phyloP scores from a whole-genome alignment of 2,113 vertebrate species.

The Pholis gunnellus region DNA sequence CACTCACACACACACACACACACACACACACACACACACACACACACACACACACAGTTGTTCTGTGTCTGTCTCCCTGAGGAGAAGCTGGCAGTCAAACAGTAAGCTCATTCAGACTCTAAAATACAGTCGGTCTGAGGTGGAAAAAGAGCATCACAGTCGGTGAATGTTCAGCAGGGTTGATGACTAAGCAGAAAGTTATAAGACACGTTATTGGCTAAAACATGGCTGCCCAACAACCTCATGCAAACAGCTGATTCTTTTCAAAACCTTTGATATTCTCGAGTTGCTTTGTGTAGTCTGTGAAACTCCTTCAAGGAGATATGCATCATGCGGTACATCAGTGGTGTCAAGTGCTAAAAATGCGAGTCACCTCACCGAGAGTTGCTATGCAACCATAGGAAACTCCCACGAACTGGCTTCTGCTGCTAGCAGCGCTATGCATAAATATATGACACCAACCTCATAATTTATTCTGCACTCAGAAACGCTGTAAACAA shows the following conservation, averaged over 20 bases:
- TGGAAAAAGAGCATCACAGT: slow-evolving; percentile 78
- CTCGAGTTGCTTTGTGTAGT: background rate
- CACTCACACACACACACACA: slow-evolving; percentile 3
- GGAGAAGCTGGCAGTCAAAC: slow-evolving; percentile 75
- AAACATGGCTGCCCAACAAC: slow-evolving; percentile 32
- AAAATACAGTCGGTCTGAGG: slow-evolving; percentile 65
- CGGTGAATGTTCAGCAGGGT: slow-evolving; percentile 62
- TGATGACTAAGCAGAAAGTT: slow-evolving; percentile 64
- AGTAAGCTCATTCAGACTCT: slow-evolving; percentile 71
- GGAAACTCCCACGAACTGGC: slow-evolving; percentile 32
- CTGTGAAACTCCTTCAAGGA: slow-evolving; percentile 23
- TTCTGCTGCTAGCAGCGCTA: slow-evolving; percentile 32
- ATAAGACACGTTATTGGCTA: slow-evolving; percentile 57
- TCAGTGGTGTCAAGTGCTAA: slow-evolving; percentile 39
- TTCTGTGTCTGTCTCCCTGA: slow-evolving; percentile 41
- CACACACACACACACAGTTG: slow-evolving; percentile 20
- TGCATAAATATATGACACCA: slow-evolving; percentile 46
- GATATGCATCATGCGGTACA: slow-evolving; percentile 14
- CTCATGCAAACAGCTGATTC: background rate
- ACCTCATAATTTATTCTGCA: slow-evolving; percentile 37
- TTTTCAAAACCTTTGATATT: slow-evolving; percentile 6
- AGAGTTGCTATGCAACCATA: slow-evolving; percentile 65
- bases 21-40: slow-evolving; percentile 16
- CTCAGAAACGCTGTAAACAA: slow-evolving; percentile 28
- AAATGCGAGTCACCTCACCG: slow-evolving; percentile 45